Evolutionary conservation across 2,797 vertebrate genomes (phyloP), one percentile per base, ranked within the genome.

Genomic region (Buceros bicornis): DNA sequence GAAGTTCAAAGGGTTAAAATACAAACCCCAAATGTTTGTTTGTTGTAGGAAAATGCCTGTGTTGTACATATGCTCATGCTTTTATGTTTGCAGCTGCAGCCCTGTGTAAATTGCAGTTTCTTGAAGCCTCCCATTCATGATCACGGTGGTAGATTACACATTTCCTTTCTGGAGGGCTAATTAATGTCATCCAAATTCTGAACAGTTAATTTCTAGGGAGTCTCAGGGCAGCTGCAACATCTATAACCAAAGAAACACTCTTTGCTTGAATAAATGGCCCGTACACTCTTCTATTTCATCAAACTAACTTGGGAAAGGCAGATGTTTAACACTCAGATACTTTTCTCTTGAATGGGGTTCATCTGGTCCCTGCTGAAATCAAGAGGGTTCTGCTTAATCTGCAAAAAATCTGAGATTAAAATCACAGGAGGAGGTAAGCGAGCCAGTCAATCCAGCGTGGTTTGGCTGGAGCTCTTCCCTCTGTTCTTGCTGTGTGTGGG

Each of bases 151-250:
- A 83, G 80, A 86, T 95, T 74, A 78, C 65, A 94, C 42, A 61
- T 93, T 96, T 95, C 69, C 85, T 71, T 95, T 93, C 90, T 93
- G 72, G 37, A 91, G 37, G 57, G 69, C 57, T 93, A 93, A 93
- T 94, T 95, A 86, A 91, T 74, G 50, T 91, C 37, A 86, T 90
- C 76, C 61, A 83, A 91, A 91, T 91, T 79, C 71, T 86, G 65
- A 90, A 71, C 76, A 54, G 53, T 78, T 95, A 86, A 96, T 95
- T 95, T 88, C 61, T 95, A 94, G 88, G 72, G 94, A 91, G 50
- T 83, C 54, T 90, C 0, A 0, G 83, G 77, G 51, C 80, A 95
- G 80, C 88, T 96, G 93, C 65, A 86, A 60, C 22, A 26, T 90
- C 62, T 82, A 61, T 62, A 95, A 62, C 65, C 47, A 69, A 74